These are phyloP conservation scores for Taenaris catops DNA, from an alignment of 2,888 invertebrate species.

Conservation along the genomic window DNA sequence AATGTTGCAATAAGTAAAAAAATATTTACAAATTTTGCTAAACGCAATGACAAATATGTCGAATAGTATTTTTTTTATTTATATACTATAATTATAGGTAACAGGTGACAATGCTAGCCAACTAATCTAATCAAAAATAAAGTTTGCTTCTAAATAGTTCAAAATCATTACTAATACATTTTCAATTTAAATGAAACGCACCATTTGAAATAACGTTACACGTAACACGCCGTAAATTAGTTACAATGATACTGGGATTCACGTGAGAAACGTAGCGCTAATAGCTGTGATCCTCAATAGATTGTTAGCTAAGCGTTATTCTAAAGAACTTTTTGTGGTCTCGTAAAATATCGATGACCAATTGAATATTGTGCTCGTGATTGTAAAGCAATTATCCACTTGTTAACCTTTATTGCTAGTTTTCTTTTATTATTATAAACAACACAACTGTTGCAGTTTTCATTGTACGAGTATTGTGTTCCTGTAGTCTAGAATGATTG, in stretches of 20 bases:
- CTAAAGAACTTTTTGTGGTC: constrained; percentile 14
- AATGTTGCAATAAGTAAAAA: too few relatives aligned
- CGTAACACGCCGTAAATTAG: constrained; percentile 12
- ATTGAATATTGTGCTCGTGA: constrained; percentile 11
- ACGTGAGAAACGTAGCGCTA: constrained; percentile 13
- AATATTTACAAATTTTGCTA: too few relatives aligned
- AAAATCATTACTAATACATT: constrained; percentile 1
- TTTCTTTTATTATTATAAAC: constrained; percentile 6
- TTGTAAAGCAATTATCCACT: constrained; percentile 11
- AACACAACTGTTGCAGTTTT: constrained; percentile 2
- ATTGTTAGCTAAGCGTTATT: constrained; percentile 18
- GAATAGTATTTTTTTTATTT: too few relatives aligned
- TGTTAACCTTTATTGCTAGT: constrained; percentile 10
- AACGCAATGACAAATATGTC: too few relatives aligned
- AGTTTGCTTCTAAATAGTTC: neutral
- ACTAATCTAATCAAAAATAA: too few relatives aligned
- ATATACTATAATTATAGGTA: too few relatives aligned
- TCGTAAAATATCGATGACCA: constrained; percentile 12
- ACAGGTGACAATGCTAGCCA: too few relatives aligned
- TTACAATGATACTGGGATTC: constrained; percentile 13
- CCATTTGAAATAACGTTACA: too few relatives aligned
- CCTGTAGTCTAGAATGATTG: constrained; percentile 1
- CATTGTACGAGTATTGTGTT: too few relatives aligned
- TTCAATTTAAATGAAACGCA: too few relatives aligned
- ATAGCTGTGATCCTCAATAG: constrained; percentile 15